Percentiles rank a stretch among this genome's conserved stretches.
Evolutionary conservation across 2,888 invertebrate genomes (phyloP).

Genomic region (Trissolcus japonicus): DNA sequence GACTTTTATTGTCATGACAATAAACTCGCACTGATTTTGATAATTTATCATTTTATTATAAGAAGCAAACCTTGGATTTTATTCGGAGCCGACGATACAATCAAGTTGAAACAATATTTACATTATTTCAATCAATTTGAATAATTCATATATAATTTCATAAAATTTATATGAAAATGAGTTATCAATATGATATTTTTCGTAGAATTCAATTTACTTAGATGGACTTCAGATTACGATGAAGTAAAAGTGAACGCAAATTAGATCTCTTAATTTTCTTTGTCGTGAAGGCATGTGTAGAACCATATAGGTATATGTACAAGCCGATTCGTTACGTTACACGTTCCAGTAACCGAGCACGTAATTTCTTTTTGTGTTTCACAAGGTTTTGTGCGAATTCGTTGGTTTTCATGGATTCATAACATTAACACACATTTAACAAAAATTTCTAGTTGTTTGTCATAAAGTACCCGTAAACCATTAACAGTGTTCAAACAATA

Average conservation of each 20-base stretch:
- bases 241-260: too few species aligned
- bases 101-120: too few species aligned
- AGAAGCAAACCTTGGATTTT: too few species aligned
- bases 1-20: background rate
- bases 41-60: too few species aligned
- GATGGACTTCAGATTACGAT: too few species aligned
- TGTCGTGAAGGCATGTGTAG: slow-evolving; percentile 14
- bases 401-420: slow-evolving; percentile 32
- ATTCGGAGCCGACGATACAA: too few species aligned
- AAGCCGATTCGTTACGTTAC: slow-evolving; percentile 49
- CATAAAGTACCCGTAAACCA: slow-evolving; percentile 21
- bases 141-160: too few species aligned
- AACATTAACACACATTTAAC: slow-evolving; percentile 28
- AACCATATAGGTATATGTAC: slow-evolving; percentile 26
- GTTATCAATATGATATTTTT: too few species aligned
- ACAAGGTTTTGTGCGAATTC: slow-evolving; percentile 35
- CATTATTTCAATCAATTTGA: too few species aligned
- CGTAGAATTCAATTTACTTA: too few species aligned
- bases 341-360: slow-evolving; percentile 45
- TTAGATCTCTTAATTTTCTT: too few species aligned
- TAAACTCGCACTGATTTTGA: slow-evolving; percentile 9
- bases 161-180: too few species aligned
- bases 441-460: slow-evolving; percentile 8
- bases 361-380: slow-evolving; percentile 49
- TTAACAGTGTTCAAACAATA: slow-evolving; percentile 4